Percentiles rank a stretch among this genome's conserved stretches.
Evolutionary conservation across 2,113 vertebrate genomes (phyloP).

Genomic region (Heloderma charlesbogerti): DNA sequence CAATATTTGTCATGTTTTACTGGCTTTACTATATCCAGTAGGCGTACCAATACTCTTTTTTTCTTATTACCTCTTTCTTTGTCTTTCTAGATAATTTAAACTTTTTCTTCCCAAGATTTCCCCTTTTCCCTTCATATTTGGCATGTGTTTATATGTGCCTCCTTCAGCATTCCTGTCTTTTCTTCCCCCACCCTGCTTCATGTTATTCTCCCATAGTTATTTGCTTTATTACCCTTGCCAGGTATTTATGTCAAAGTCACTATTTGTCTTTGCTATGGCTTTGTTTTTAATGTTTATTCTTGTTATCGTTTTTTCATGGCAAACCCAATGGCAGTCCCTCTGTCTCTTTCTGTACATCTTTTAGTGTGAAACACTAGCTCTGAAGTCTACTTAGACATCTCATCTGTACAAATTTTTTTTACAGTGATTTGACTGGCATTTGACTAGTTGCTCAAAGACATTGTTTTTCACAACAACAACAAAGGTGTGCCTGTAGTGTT

Average conservation of each 20-base stretch:
- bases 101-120: neutral
- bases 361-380: conserved; percentile 32
- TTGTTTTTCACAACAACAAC: neutral
- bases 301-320: neutral
- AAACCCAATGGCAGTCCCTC: conserved; percentile 35
- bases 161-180: conserved; percentile 34
- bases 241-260: conserved; percentile 30
- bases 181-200: neutral
- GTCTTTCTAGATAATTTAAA: conserved; percentile 41
- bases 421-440: conserved; percentile 24
- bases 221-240: conserved; percentile 42
- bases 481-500: neutral
- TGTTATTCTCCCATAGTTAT: conserved; percentile 21
- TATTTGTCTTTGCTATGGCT: conserved; percentile 21
- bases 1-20: conserved; percentile 51
- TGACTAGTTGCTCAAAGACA: conserved; percentile 21
- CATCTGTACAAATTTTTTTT: neutral
- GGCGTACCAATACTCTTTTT: conserved; percentile 25
- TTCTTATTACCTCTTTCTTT: conserved; percentile 36
- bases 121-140: neutral
- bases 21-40: conserved; percentile 38
- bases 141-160: conserved; percentile 28
- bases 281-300: conserved; percentile 57
- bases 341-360: neutral
- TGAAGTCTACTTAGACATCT: neutral